Base-by-base conservation (phyloP, 30 jellyfish, hydroid and myxozoan species). In the Aurelia coerulea region DNA sequence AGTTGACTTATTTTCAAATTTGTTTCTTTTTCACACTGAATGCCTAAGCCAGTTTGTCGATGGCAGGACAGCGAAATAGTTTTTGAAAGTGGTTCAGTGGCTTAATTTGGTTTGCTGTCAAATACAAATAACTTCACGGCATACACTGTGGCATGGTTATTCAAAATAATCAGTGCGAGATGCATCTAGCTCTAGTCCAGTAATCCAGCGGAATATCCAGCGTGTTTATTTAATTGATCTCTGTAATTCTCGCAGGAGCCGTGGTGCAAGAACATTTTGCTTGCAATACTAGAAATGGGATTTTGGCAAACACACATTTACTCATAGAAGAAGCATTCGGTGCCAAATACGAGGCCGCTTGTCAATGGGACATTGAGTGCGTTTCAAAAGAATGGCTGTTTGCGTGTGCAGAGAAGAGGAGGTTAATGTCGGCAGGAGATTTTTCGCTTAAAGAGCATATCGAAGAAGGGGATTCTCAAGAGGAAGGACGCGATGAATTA, bases 291-390 rank as follows among this genome's bases (percentile, higher is more conserved):
- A 64, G 81, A 29, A 76, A 68, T 1, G 90, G 74, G 49, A 42
- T 80, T 65, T 88, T 56, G 49, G 97, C 97, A 33, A 95, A 95
- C 92, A 95, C 99, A 32, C 99, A 95, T 80, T 90, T 95, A 31
- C 79, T 95, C 32, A 90, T 95, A 1, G 86, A 66, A 64, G 92
- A 95, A 19, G 97, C 99, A 10, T 85, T 74, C 23, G 99, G 99
- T 34, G 65, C 94, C 32, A 95, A 95, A 64, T 95, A 89, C 81
- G 92, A 86, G 49, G 99, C 99, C 3, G 97, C 99, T 3, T 31
- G 81, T 31, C 76, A 74, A 68, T 95, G 99, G 99, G 90, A 81
- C 31, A 88, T 89, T 23, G 78, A 89, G 2, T 89, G 97, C 32
- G 97, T 95, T 23, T 62, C 92, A 0, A 86, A 95, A 54, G 85